Evolutionary conservation across 2,113 vertebrate genomes (phyloP).

Genomic region (Perognathus longimembris): DNA sequence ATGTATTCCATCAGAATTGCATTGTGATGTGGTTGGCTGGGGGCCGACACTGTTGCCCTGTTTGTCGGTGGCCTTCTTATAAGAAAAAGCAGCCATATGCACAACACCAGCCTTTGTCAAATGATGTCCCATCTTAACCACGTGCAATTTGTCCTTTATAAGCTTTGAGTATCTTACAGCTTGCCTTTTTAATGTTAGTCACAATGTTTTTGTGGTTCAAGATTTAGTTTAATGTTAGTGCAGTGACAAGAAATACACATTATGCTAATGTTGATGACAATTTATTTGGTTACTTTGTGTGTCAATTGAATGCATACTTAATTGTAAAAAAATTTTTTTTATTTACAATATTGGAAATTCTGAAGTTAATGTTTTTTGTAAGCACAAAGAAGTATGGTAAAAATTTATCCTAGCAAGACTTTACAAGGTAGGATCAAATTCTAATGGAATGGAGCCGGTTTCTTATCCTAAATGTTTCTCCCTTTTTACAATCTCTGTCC

Average conservation of each 20-base stretch:
- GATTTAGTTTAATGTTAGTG: slow-evolving; percentile 90
- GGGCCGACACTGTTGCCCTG: slow-evolving; percentile 95
- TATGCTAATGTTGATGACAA: slow-evolving; percentile 86
- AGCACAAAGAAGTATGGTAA: slow-evolving; percentile 86
- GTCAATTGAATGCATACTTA: slow-evolving; percentile 86
- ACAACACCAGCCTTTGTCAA: slow-evolving; percentile 80
- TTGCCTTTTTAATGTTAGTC: slow-evolving; percentile 93
- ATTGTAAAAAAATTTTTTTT: slow-evolving; percentile 78
- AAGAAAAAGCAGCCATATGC: slow-evolving; percentile 92
- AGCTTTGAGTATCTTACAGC: slow-evolving; percentile 88
- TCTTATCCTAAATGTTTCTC: slow-evolving; percentile 87
- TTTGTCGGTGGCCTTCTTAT: slow-evolving; percentile 97
- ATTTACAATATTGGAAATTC: slow-evolving; percentile 83
- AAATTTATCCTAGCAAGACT: slow-evolving; percentile 82
- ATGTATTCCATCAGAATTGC: slow-evolving; percentile 98
- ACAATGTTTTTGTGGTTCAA: slow-evolving; percentile 89
- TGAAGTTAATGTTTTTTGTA: slow-evolving; percentile 84
- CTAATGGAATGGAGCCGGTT: slow-evolving; percentile 77
- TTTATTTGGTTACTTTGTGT: slow-evolving; percentile 88
- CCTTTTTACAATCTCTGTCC: slow-evolving; percentile 86
- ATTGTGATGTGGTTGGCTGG: slow-evolving; percentile 95
- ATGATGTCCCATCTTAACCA: slow-evolving; percentile 82
- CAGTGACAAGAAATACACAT: slow-evolving; percentile 87
- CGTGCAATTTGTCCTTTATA: slow-evolving; percentile 80
- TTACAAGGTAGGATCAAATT: slow-evolving; percentile 82